Conservation (phyloP, 2,113 vertebrate genomes). For the Onychostruthus taczanowskii region DNA sequence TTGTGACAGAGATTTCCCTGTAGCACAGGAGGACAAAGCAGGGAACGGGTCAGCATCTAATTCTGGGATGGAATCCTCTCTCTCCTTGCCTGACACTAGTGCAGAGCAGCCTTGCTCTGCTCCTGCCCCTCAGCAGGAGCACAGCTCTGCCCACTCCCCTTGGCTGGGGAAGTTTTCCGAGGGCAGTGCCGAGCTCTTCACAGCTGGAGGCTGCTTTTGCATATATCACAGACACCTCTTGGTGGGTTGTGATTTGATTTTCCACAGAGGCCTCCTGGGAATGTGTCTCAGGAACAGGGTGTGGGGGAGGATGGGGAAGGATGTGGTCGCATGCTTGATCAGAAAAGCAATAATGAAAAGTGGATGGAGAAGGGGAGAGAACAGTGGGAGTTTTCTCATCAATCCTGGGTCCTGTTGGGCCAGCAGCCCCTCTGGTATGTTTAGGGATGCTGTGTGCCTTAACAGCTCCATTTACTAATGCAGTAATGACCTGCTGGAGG, state of each 20-base stretch:
- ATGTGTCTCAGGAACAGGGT: slow-evolving; percentile 6
- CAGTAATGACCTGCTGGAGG: slow-evolving; percentile 65
- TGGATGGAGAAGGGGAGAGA: slow-evolving; percentile 59
- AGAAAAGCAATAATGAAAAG: slow-evolving; percentile 69
- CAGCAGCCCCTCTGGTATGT: slow-evolving; percentile 68
- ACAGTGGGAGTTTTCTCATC: slow-evolving; percentile 71
- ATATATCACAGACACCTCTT: slow-evolving; percentile 29
- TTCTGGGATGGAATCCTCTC: accelerated
- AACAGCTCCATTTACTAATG: slow-evolving; percentile 73
- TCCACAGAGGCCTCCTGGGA: slow-evolving; percentile 36
- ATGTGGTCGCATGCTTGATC: slow-evolving; percentile 63
- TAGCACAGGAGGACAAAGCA: neutral
- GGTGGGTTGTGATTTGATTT: slow-evolving; percentile 47
- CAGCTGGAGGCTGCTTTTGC: slow-evolving; percentile 36
- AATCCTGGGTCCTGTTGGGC: slow-evolving; percentile 67
- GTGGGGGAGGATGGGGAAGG: slow-evolving; percentile 53
- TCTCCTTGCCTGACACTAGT: neutral
- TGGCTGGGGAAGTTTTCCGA: neutral
- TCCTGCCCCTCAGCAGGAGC: neutral
- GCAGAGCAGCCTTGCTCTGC: neutral
- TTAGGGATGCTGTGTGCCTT: slow-evolving; percentile 66
- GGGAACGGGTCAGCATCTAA: neutral
- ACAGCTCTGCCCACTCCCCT: neutral
- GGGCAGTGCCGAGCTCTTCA: neutral
- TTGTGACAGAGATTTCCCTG: neutral